Evolutionary conservation across 2,113 vertebrate genomes (phyloP), one percentile per base, ranked within the genome.

Genomic region (Cromileptes altivelis): DNA sequence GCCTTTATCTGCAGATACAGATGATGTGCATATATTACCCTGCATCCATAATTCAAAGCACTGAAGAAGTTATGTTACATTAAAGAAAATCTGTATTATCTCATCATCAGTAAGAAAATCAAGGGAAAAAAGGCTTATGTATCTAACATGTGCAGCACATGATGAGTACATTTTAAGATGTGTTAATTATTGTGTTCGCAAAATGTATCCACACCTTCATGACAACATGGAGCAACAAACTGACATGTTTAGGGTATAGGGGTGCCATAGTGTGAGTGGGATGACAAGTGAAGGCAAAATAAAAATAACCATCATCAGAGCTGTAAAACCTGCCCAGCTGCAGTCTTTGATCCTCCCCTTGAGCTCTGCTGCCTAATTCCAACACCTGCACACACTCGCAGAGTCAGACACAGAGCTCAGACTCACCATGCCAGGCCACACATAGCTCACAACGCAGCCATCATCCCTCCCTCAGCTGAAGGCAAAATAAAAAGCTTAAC

Each of bases 281-380:
- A 53, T 23, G 52, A 45, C 42, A 3, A 61, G 53, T 19, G 76
- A 73, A 70, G 52, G 71, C 1, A 11, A 78, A 72, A 77, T 53
- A 72, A 89, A 90, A 84, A 71, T 62, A 85, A 84, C n/a, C 81
- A 65, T 88, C 70, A 75, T 56, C 30, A 27, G 80, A 52, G 75
- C 85, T 58, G 45, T 88, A 93, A 94, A 93, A 83, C 64, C 56
- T 67, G 40, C 17, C 81, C 91, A 92, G 88, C 90, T 91, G 89
- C 83, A 88, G 79, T 84, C 63, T 89, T 81, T 92, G 86, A 91
- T 93, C 87, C 68, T 70, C 73, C 86, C 75, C 81, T 75, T 70
- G 33, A 85, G 76, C 56, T 80, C 76, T 77, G 18, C 81, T 74
- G 84, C 62, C 67, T 58, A 45, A 85, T 47, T 73, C 67, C 45